Percentiles rank a stretch among this genome's conserved stretches.
phyloP scores from a whole-genome alignment of 2,797 vertebrate species.

The Leptodactylus fallax region DNA sequence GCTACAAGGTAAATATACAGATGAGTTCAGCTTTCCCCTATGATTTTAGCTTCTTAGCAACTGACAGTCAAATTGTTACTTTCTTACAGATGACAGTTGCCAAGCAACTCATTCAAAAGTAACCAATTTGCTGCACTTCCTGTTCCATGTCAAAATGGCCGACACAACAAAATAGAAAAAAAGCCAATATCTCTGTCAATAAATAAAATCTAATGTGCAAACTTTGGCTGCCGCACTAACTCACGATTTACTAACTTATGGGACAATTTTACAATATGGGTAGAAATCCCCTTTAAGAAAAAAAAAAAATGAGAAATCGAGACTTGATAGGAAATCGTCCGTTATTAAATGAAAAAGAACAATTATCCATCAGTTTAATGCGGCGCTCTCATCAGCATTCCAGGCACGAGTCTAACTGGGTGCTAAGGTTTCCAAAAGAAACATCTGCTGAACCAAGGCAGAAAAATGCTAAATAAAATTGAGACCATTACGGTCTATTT shows the following conservation, averaged over 20 bases:
- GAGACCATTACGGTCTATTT: conserved; percentile 66
- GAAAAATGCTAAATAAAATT: conserved; percentile 74
- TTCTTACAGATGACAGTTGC: background rate
- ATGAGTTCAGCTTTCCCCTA: background rate
- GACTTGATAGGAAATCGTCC: conserved; percentile 61
- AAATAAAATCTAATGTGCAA: background rate
- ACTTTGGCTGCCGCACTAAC: background rate
- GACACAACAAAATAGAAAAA: background rate
- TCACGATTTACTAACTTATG: background rate
- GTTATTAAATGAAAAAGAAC: conserved; percentile 72
- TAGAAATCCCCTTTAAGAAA: background rate
- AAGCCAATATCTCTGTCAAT: background rate
- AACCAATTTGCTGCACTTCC: background rate
- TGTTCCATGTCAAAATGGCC: background rate
- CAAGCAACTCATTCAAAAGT: background rate
- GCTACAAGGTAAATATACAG: background rate
- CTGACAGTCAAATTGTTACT: background rate
- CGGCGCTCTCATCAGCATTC: conserved; percentile 73
- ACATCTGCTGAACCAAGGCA: conserved; percentile 74
- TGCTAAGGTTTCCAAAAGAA: conserved; percentile 72
- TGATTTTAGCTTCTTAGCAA: background rate
- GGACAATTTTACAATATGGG: background rate
- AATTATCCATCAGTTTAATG: conserved; percentile 72
- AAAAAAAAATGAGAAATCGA: background rate
- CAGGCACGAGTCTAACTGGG: conserved; percentile 74